phyloP scores from a whole-genome alignment of 1,140 invertebrate genomes.

The Anagrus nilaparvatae region DNA sequence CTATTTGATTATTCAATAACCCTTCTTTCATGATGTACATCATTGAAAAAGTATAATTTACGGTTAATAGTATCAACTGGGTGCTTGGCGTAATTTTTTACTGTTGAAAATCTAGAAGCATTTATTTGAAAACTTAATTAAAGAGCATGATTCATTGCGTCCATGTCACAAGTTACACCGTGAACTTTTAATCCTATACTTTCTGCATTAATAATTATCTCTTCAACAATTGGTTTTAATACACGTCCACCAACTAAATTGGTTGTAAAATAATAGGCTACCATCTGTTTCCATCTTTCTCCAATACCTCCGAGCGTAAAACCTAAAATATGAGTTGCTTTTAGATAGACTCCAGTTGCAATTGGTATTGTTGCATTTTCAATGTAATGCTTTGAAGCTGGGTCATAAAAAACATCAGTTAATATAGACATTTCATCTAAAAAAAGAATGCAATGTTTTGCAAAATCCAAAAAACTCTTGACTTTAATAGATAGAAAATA shows the following conservation, averaged over 20 bases:
- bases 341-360: not conserved
- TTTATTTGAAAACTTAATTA: slow-evolving; percentile 1
- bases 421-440: slow-evolving; percentile 8
- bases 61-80: slow-evolving; percentile 6
- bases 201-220: slow-evolving; percentile 7
- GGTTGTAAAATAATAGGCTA: slow-evolving; percentile 14
- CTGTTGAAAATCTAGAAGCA: slow-evolving; percentile 1
- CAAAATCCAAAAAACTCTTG: slow-evolving; percentile 3
- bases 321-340: slow-evolving; percentile 10
- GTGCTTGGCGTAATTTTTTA: slow-evolving; percentile 5
- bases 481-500: slow-evolving; percentile 11
- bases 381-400: not conserved
- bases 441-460: slow-evolving; percentile 11
- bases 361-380: slow-evolving; percentile 2
- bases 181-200: slow-evolving; percentile 2
- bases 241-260: slow-evolving; percentile 2
- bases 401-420: not conserved
- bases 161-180: slow-evolving; percentile 9
- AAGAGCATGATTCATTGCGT: slow-evolving; percentile 1
- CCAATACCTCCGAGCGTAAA: slow-evolving; percentile 14
- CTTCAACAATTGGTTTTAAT: not conserved
- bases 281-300: slow-evolving; percentile 15
- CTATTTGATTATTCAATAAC: slow-evolving; percentile 9
- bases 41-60: slow-evolving; percentile 10
- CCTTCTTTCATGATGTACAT: slow-evolving; percentile 5